Base-by-base conservation (phyloP, 2,113 vertebrate species). In the Brachyhypopomus gauderio region DNA sequence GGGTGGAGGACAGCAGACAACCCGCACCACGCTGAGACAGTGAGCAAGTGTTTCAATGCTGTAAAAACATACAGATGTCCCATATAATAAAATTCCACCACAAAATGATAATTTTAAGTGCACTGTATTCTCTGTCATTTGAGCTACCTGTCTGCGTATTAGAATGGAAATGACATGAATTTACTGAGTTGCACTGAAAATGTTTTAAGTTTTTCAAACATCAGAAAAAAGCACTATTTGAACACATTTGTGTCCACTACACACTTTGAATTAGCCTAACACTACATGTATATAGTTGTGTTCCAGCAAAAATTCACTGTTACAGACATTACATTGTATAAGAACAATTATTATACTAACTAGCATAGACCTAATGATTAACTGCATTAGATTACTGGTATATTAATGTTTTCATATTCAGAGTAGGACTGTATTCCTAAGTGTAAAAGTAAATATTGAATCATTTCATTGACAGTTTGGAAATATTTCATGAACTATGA, bases 61-160 rank as follows among this genome's bases (percentile, higher is more conserved):
- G 19, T 64, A 34, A 63, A 60, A 79, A 5, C 9, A 36, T 48
- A 64, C 79, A 87, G 78, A 78, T 87, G 80, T 83, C 82, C 58
- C 12, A 14, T 16, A 59, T 60, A 76, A 75, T 70, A 83, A 83
- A 79, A 30, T 38, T 48, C 12, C 12, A 66, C 69, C 56, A 22
- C 19, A 76, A 73, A 80, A 77, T 78, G 62, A 79, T 48, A 63
- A 56, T 73, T 36, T 64, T 71, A n/a, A 52, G 66, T 56, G 52
- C 22, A 36, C 3, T 64, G 3, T 70, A 76, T 66, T 67, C 56
- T 59, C 79, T 81, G 56, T 75, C 34, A 64, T 72, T 63, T 79
- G n/a, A 45, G 34, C 3, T 45, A 79, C 66, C 34, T 62, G n/a
- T 4, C 56, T 60, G 55, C 17, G 45, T 41, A 75, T 75, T 72